Conservation (phyloP, 2,888 invertebrate species). For the Mythimna pallens region DNA sequence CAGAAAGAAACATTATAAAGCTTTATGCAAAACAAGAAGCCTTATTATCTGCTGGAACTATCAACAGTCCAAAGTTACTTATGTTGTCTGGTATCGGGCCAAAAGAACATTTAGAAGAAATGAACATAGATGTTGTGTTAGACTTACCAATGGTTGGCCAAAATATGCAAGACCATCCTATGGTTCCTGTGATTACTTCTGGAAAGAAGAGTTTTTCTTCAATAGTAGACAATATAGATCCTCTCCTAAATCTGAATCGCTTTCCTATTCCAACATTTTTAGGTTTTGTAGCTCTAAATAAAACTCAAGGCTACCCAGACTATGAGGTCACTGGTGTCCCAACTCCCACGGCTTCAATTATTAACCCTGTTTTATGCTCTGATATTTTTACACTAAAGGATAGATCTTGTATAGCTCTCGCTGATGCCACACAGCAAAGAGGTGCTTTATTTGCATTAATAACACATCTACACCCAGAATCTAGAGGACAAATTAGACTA, state of each 20-base stretch:
- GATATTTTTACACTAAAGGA: constrained; percentile 68
- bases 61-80: constrained; percentile 77
- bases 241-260: constrained; percentile 64
- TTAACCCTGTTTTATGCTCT: constrained; percentile 68
- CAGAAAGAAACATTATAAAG: constrained; percentile 55
- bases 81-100: constrained; percentile 82
- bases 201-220: constrained; percentile 58
- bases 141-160: constrained; percentile 75
- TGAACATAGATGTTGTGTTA: constrained; percentile 67
- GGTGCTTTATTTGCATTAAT: constrained; percentile 64
- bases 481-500: constrained; percentile 72
- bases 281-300: constrained; percentile 74
- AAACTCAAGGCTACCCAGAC: constrained; percentile 74
- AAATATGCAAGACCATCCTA: constrained; percentile 77
- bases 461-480: constrained; percentile 72
- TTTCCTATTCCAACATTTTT: constrained; percentile 72
- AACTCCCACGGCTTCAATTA: constrained; percentile 62
- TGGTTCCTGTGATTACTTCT: constrained; percentile 68
- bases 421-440: constrained; percentile 55
- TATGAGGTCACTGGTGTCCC: constrained; percentile 73
- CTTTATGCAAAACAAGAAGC: constrained; percentile 73
- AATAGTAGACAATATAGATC: constrained; percentile 63
- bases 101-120: constrained; percentile 70
- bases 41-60: constrained; percentile 76
- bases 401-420: constrained; percentile 64